Evolutionary conservation across 1,140 invertebrate species (phyloP).

Genomic region (Akabosia matsudoensis): DNA sequence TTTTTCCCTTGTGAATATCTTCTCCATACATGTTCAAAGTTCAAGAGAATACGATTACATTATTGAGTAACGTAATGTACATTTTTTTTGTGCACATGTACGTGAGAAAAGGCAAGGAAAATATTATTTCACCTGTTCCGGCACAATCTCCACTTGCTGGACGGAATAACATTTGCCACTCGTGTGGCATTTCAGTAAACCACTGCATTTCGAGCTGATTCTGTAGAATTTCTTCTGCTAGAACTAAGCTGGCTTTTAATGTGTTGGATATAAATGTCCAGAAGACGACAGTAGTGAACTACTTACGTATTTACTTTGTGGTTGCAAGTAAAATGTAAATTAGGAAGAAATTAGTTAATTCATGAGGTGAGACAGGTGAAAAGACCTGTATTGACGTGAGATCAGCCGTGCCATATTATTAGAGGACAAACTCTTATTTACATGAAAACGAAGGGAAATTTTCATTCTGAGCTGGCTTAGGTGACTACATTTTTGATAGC

Average conservation of each 20-base stretch:
- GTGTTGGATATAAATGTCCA: neutral
- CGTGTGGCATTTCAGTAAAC: too few species aligned
- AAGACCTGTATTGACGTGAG: neutral
- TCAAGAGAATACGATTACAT: neutral
- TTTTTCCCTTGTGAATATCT: neutral
- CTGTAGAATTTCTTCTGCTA: neutral
- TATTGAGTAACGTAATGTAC: neutral
- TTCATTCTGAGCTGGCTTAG: too few species aligned
- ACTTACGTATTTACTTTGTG: neutral
- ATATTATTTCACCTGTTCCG: neutral
- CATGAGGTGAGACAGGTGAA: neutral
- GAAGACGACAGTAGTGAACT: neutral
- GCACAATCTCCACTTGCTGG: neutral
- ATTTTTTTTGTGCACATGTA: neutral
- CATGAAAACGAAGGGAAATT: neutral
- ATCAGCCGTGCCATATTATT: neutral
- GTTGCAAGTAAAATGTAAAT: too few species aligned
- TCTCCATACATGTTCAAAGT: neutral
- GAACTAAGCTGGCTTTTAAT: neutral
- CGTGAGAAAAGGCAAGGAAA: slow-evolving; percentile 12
- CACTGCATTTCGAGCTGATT: neutral
- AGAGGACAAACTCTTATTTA: neutral
- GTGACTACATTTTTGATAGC: too few species aligned
- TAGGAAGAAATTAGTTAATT: too few species aligned
- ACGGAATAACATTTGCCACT: too few species aligned